Conservation (phyloP, 2,113 vertebrate species). For the Barbus barbus region DNA sequence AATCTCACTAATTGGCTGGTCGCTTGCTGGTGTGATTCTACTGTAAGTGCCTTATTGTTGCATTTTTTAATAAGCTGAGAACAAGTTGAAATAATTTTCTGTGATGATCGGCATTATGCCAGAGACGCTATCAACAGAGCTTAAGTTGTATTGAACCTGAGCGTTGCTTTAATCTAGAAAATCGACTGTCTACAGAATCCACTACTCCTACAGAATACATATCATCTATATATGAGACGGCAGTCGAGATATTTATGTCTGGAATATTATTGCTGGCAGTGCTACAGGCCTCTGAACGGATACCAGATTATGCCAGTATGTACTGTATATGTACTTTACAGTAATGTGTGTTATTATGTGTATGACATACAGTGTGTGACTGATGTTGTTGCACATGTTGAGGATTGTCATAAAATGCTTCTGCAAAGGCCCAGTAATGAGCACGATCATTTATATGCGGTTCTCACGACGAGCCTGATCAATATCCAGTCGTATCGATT, state of each 20-base stretch:
- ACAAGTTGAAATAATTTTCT: background rate
- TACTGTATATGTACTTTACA: background rate
- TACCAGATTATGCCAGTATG: background rate
- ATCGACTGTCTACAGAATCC: background rate
- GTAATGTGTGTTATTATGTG: background rate
- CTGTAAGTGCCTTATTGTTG: background rate
- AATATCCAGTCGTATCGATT: conserved; percentile 71
- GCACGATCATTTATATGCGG: conserved; percentile 67
- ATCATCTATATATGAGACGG: conserved; percentile 5
- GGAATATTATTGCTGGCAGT: conserved; percentile 9
- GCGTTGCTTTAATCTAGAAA: background rate
- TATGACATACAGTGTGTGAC: background rate
- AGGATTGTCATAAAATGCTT: conserved; percentile 59
- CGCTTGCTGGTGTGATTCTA: no score
- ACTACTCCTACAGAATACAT: background rate
- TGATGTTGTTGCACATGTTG: conserved; percentile 47
- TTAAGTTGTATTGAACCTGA: background rate
- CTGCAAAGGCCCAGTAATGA: conserved; percentile 15
- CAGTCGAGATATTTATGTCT: background rate
- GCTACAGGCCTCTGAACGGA: no score
- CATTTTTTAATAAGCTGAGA: background rate
- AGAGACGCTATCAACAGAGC: background rate
- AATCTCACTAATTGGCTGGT: background rate
- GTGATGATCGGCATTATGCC: no score
- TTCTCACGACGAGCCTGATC: conserved; percentile 66